These are phyloP conservation scores for Arctopsyche grandis DNA, from an alignment of 1,140 invertebrate species.

Conservation along the genomic window DNA sequence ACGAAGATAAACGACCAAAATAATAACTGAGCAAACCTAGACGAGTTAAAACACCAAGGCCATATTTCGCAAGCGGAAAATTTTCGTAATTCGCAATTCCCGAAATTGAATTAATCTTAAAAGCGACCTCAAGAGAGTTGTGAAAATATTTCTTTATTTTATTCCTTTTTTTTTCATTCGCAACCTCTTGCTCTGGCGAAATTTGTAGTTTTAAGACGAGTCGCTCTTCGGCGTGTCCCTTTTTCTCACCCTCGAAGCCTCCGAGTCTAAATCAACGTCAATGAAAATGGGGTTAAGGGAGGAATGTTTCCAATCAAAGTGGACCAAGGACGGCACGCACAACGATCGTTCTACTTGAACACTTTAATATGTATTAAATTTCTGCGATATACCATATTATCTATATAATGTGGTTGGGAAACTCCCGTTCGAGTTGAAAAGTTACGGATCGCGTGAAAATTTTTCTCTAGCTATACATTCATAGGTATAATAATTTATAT, in stretches of 20 bases:
- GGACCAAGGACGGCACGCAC: conserved; percentile 3
- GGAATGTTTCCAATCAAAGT: conserved; percentile 32
- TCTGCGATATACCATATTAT: too few relatives aligned
- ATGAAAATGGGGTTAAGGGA: conserved; percentile 27
- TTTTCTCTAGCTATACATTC: too few relatives aligned
- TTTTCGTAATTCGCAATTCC: background rate
- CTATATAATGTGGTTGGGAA: too few relatives aligned
- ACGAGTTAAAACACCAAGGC: too few relatives aligned
- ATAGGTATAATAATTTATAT: background rate
- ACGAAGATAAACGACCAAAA: too few relatives aligned
- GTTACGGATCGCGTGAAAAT: too few relatives aligned
- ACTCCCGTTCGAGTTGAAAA: too few relatives aligned
- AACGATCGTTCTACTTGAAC: background rate
- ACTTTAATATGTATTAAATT: too few relatives aligned
- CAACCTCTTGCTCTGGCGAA: background rate
- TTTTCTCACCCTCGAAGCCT: background rate
- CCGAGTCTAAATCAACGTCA: conserved; percentile 28
- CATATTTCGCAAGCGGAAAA: too few relatives aligned
- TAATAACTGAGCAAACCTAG: too few relatives aligned
- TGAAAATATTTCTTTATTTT: conserved; percentile 9
- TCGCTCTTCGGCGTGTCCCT: background rate
- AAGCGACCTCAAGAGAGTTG: background rate
- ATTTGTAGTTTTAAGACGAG: conserved; percentile 25
- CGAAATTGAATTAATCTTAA: background rate
- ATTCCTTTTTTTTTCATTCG: too few relatives aligned